Evolutionary conservation across 2,888 invertebrate species (phyloP).

Genomic region (Neoaliturus tenellus): DNA sequence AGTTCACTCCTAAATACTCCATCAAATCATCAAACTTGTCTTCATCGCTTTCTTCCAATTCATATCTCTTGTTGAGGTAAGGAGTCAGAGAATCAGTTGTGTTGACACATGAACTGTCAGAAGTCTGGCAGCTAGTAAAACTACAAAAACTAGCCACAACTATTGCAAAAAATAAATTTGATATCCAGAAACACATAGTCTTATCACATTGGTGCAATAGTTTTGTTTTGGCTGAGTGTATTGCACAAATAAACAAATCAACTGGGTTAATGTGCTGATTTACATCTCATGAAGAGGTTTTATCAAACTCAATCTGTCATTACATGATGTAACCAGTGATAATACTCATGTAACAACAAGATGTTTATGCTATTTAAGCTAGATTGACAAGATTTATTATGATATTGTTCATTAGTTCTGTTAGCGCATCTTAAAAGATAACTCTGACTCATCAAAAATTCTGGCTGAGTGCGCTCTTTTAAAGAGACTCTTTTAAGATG

Average conservation of each 20-base stretch:
- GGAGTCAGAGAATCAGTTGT: constrained; percentile 10
- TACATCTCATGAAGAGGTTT: background rate
- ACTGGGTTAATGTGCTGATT: background rate
- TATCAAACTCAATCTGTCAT: background rate
- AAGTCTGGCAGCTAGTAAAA: background rate
- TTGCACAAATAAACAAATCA: background rate
- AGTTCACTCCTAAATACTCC: constrained; percentile 31
- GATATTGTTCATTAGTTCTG: too few relatives aligned
- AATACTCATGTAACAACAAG: too few relatives aligned
- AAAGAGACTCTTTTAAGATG: too few relatives aligned
- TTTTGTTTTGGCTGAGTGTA: too few relatives aligned
- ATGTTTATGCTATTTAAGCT: too few relatives aligned
- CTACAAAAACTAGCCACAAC: background rate
- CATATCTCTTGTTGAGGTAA: constrained; percentile 37
- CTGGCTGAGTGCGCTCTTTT: too few relatives aligned
- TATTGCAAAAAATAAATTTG: background rate
- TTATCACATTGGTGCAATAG: background rate
- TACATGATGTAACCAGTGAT: background rate
- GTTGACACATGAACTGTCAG: background rate
- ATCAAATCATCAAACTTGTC: constrained; percentile 36
- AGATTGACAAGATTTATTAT: too few relatives aligned
- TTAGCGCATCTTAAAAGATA: too few relatives aligned
- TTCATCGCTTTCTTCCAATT: constrained; percentile 4
- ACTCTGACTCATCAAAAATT: too few relatives aligned
- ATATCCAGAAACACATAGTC: background rate